phyloP scores from a whole-genome alignment of 92 coral and sea anemone genomes.

The Diadumene lineata region DNA sequence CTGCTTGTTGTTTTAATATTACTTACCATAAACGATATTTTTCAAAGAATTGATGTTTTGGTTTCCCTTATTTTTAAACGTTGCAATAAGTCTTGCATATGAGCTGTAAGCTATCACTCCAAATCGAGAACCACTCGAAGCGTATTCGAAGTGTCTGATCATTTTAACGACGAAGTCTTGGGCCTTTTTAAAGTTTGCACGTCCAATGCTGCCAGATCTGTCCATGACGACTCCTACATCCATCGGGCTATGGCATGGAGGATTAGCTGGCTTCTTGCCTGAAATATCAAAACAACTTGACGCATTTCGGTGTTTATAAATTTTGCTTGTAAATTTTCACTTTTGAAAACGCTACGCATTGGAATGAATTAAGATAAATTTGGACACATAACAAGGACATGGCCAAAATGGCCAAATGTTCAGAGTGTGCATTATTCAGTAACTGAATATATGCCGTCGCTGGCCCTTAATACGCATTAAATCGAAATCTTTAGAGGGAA shows the following conservation, averaged over 20 bases:
- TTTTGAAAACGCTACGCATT: too few species aligned
- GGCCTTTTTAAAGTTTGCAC: slow-evolving; percentile 42
- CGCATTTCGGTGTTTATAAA: too few species aligned
- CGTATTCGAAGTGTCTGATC: slow-evolving; percentile 39
- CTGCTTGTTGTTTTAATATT: neutral
- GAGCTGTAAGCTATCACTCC: slow-evolving; percentile 57
- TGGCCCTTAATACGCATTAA: too few species aligned
- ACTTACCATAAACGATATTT: neutral
- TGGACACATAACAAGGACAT: too few species aligned
- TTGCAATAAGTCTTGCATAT: slow-evolving; percentile 30
- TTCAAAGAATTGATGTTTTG: slow-evolving; percentile 48
- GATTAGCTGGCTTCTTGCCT: slow-evolving; percentile 11
- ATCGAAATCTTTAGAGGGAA: too few species aligned
- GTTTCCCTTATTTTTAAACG: slow-evolving; percentile 24
- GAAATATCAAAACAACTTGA: too few species aligned
- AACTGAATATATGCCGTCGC: too few species aligned
- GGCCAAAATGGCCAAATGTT: too few species aligned
- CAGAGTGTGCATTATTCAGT: too few species aligned
- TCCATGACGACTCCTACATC: slow-evolving; percentile 63
- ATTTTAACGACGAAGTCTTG: slow-evolving; percentile 41
- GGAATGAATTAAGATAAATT: too few species aligned
- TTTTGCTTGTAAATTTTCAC: too few species aligned
- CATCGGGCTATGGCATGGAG: slow-evolving; percentile 50
- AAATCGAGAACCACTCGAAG: slow-evolving; percentile 53
- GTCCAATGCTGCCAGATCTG: slow-evolving; percentile 57